Evolutionary conservation across 2,113 vertebrate genomes (phyloP).

Genomic region (Corydoras maculifer): DNA sequence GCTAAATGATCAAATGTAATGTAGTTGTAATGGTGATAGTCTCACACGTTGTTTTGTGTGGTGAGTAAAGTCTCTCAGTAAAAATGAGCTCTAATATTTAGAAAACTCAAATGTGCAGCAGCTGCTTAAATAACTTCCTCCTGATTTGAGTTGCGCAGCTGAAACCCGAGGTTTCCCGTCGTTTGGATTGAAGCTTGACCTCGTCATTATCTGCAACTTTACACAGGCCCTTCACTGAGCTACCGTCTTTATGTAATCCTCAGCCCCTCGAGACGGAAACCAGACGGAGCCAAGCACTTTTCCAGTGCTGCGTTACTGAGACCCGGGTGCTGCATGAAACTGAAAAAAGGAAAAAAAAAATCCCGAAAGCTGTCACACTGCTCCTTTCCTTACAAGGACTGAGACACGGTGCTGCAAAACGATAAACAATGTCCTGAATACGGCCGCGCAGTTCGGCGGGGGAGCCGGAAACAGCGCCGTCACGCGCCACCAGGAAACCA

Average conservation of each 20-base stretch:
- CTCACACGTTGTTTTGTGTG: too few species aligned
- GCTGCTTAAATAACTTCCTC: too few species aligned
- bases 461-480: conserved; percentile 24
- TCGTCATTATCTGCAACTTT: background rate
- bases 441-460: conserved; percentile 15
- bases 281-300: background rate
- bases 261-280: background rate
- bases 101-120: too few species aligned
- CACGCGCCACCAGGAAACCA: conserved; percentile 35
- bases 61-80: too few species aligned
- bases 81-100: too few species aligned
- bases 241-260: background rate
- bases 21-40: too few species aligned
- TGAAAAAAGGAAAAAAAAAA: conserved; percentile 1
- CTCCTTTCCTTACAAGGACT: conserved; percentile 35
- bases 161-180: too few species aligned
- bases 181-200: too few species aligned
- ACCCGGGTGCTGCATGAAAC: background rate
- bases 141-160: too few species aligned
- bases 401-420: background rate
- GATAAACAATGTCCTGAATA: conserved; percentile 25
- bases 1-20: too few species aligned
- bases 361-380: conserved; percentile 11
- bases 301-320: background rate
- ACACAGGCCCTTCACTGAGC: background rate